Percentiles rank a stretch among this genome's conserved stretches.
Conservation (phyloP, 2,797 vertebrate genomes). For the Sarcoramphus papa region DNA sequence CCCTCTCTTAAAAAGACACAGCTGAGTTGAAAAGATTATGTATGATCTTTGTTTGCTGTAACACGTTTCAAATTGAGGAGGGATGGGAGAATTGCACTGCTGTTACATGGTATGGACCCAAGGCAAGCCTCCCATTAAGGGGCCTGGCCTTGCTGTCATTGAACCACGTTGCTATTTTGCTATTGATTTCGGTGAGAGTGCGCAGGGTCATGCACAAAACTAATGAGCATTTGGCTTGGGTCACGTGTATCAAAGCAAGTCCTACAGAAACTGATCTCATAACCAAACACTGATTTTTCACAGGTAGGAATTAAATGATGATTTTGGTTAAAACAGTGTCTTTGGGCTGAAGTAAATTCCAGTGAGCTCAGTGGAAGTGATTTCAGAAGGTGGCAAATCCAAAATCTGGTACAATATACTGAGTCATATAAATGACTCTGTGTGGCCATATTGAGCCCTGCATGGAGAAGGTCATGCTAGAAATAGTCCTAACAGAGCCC, state of each 20-base stretch:
- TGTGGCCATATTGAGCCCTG: background rate
- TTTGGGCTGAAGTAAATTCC: background rate
- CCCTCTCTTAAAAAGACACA: background rate
- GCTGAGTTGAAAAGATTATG: background rate
- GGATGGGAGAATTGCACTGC: background rate
- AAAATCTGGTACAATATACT: background rate
- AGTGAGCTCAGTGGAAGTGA: background rate
- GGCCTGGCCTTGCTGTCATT: background rate
- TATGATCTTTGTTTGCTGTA: background rate
- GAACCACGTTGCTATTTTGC: background rate
- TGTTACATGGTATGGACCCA: background rate
- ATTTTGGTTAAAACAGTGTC: background rate
- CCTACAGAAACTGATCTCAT: background rate
- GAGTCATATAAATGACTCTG: background rate
- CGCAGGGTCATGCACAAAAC: background rate
- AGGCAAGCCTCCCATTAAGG: background rate
- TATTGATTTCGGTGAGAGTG: background rate
- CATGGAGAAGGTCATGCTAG: conserved; percentile 32
- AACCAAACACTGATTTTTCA: background rate
- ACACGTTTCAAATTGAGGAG: background rate
- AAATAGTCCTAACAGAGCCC: conserved; percentile 26
- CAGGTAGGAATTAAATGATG: background rate
- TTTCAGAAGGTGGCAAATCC: background rate
- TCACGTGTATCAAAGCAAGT: background rate
- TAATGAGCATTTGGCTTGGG: background rate